Evolutionary conservation across 1,140 invertebrate genomes (phyloP).

Genomic region (Drosophila funebris): DNA sequence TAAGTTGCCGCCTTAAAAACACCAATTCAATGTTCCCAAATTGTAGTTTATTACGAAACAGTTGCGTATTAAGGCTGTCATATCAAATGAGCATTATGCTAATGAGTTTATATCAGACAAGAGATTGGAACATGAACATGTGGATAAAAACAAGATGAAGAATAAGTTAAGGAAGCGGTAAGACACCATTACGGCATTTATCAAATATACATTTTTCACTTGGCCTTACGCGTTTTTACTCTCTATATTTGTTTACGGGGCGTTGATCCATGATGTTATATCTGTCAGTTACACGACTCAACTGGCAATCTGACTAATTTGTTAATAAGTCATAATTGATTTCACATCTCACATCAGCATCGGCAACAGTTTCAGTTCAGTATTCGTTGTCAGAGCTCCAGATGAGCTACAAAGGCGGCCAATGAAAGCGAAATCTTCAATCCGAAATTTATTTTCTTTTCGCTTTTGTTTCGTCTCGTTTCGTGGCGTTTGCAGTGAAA

Average conservation of each 20-base stretch:
- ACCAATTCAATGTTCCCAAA: constrained; percentile 20
- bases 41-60: constrained; percentile 59
- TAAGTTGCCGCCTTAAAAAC: constrained; percentile 8
- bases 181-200: constrained; percentile 50
- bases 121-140: constrained; percentile 49
- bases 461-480: constrained; percentile 32
- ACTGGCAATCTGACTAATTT: constrained; percentile 59
- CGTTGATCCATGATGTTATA: constrained; percentile 57
- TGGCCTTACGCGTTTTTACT: not conserved
- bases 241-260: constrained; percentile 23
- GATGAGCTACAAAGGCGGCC: constrained; percentile 43
- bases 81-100: constrained; percentile 72
- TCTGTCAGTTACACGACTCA: constrained; percentile 71
- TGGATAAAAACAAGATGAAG: constrained; percentile 1
- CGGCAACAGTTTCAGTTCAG: constrained; percentile 1
- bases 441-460: constrained; percentile 69
- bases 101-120: constrained; percentile 59
- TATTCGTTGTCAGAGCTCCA: constrained; percentile 14
- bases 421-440: constrained; percentile 74
- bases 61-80: constrained; percentile 59
- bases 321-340: constrained; percentile 81
- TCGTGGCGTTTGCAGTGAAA: constrained; percentile 63
- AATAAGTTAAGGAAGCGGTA: constrained; percentile 13
- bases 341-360: constrained; percentile 63
- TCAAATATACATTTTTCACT: constrained; percentile 42